phyloP scores from a whole-genome alignment of 2,797 vertebrate genomes.

The Steatocranus sp. region DNA sequence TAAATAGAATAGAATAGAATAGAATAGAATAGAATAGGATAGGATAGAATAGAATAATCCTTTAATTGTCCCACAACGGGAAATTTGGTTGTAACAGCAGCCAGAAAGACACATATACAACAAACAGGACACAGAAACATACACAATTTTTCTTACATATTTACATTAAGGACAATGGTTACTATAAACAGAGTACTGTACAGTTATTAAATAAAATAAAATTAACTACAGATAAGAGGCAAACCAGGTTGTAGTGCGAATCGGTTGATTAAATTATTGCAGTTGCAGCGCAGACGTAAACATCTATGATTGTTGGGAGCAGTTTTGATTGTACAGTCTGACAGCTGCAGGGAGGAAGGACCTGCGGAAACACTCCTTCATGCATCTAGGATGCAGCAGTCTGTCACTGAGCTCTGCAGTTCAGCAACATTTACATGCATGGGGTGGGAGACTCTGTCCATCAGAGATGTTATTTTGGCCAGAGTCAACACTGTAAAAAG shows the following conservation, averaged over 20 bases:
- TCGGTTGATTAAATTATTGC: fast-evolving
- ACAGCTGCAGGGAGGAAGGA: neutral
- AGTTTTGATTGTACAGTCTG: fast-evolving
- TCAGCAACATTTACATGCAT: neutral
- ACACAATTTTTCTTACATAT: too few relatives aligned
- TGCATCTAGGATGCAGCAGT: neutral
- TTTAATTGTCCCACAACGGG: too few relatives aligned
- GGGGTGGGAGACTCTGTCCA: neutral
- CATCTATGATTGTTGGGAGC: fast-evolving
- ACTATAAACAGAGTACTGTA: neutral
- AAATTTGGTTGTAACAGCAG: too few relatives aligned
- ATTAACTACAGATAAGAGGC: too few relatives aligned
- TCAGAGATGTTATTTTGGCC: neutral
- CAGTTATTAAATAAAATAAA: too few relatives aligned
- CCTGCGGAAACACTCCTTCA: fast-evolving
- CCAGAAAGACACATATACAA: too few relatives aligned
- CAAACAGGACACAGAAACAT: too few relatives aligned
- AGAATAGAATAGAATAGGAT: neutral
- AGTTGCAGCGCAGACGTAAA: fast-evolving
- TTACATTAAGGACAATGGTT: neutral
- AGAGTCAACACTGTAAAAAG: fast-evolving
- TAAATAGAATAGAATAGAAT: neutral
- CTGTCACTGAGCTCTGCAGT: neutral
- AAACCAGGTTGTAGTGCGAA: neutral
- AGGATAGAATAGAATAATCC: too few relatives aligned